These are phyloP conservation scores for Limnothrissa miodon DNA, from an alignment of 2,113 vertebrate genomes.

Conservation along the genomic window DNA sequence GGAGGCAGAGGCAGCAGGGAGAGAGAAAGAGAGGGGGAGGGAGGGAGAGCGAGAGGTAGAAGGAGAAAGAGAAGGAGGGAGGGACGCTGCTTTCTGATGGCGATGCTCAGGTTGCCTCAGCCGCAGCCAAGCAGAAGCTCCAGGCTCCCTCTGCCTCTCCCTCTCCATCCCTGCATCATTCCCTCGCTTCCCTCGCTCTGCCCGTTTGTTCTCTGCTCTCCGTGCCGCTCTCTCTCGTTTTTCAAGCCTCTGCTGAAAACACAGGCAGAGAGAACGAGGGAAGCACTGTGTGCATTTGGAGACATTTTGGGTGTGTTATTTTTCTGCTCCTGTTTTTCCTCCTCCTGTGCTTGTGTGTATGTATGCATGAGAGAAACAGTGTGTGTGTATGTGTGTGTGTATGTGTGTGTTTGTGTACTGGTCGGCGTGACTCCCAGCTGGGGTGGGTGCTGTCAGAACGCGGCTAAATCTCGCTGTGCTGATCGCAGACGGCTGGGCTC, in stretches of 20 bases:
- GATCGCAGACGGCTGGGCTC: slow-evolving; percentile 16
- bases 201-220: background rate
- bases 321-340: background rate
- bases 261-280: background rate
- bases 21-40: background rate
- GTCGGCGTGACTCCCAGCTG: slow-evolving; percentile 16
- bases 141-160: background rate
- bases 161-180: background rate
- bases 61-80: background rate
- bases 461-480: slow-evolving; percentile 34
- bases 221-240: background rate
- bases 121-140: slow-evolving; percentile 20
- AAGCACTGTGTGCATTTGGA: background rate
- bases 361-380: background rate
- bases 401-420: slow-evolving; percentile 1
- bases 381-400: background rate
- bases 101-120: slow-evolving; percentile 46
- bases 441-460: slow-evolving; percentile 35
- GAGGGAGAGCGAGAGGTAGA: background rate
- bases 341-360: slow-evolving; percentile 2
- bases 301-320: background rate
- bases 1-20: background rate
- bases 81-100: slow-evolving; percentile 33
- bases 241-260: background rate
- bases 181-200: background rate